A percentile compares a stretch with the other conserved stretches of the same genome.
Evolutionary conservation across 2,797 vertebrate genomes (phyloP).

Genomic region (Yasuhikotakia modesta): DNA sequence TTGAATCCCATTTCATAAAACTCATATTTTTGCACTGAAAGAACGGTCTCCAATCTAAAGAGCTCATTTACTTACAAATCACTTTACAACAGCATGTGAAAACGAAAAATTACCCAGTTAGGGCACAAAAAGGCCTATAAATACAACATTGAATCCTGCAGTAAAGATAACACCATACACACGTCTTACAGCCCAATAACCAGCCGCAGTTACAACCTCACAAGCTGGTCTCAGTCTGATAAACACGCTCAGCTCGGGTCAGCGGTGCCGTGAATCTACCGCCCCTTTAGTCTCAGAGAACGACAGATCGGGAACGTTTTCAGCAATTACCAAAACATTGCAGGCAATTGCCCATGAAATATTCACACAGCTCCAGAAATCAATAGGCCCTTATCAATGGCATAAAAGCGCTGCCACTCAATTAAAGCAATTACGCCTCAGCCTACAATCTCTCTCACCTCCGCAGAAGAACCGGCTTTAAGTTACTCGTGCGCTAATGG

Average conservation of each 20-base stretch:
- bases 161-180: constrained; percentile 41
- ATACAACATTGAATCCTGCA: constrained; percentile 5
- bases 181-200: constrained; percentile 46
- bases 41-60: neutral
- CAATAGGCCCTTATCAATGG: constrained; percentile 68
- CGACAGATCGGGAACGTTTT: neutral
- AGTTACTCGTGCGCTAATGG: constrained; percentile 58
- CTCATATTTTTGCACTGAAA: neutral
- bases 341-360: constrained; percentile 57
- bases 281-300: neutral
- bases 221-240: constrained; percentile 41
- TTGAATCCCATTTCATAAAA: constrained; percentile 1
- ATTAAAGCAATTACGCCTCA: constrained; percentile 61
- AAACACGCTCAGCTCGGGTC: constrained; percentile 38
- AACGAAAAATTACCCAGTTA: constrained; percentile 8
- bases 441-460: constrained; percentile 39
- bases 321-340: constrained; percentile 45
- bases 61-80: neutral
- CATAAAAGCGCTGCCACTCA: constrained; percentile 61
- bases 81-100: neutral
- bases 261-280: constrained; percentile 36
- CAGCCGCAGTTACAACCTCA: constrained; percentile 43
- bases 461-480: constrained; percentile 28
- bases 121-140: constrained; percentile 29
- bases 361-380: constrained; percentile 61